A percentile compares a stretch with the other conserved stretches of the same genome.
These are phyloP conservation scores for Agrotis segetum DNA, from an alignment of 2,888 invertebrate species.

Conservation along the genomic window DNA sequence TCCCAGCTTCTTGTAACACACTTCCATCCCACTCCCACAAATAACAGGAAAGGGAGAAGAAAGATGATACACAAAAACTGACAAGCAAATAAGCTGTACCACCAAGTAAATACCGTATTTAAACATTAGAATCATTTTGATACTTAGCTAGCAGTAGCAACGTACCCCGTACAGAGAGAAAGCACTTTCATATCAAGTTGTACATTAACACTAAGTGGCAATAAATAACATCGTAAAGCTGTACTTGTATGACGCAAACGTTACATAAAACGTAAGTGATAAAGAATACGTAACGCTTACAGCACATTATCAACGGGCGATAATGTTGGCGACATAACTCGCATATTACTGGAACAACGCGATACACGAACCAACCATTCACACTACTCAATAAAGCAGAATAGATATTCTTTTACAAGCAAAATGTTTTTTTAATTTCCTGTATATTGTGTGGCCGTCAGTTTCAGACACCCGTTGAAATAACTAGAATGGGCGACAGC, in stretches of 20 bases:
- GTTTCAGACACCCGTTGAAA: constrained; percentile 10
- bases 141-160: neutral
- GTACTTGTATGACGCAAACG: constrained; percentile 39
- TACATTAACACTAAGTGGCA: constrained; percentile 36
- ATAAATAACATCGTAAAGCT: constrained; percentile 52
- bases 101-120: neutral
- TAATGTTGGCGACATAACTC: constrained; percentile 35
- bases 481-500: constrained; percentile 12
- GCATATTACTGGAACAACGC: constrained; percentile 21
- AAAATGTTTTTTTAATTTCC: constrained; percentile 28
- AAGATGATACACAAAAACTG: neutral
- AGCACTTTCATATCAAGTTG: constrained; percentile 31
- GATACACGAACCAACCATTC: constrained; percentile 1
- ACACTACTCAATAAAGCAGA: neutral
- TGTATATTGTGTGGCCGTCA: constrained; percentile 16
- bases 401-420: neutral
- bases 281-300: constrained; percentile 35
- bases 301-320: constrained; percentile 41
- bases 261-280: constrained; percentile 47
- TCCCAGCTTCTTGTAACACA: too few species aligned
- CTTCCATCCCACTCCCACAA: too few species aligned
- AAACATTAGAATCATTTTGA: neutral
- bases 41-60: too few species aligned
- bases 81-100: neutral
- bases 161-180: constrained; percentile 10